Evolutionary conservation across 2,888 invertebrate species (phyloP), one percentile per base, ranked within the genome.

Genomic region (Apamea epomidion): DNA sequence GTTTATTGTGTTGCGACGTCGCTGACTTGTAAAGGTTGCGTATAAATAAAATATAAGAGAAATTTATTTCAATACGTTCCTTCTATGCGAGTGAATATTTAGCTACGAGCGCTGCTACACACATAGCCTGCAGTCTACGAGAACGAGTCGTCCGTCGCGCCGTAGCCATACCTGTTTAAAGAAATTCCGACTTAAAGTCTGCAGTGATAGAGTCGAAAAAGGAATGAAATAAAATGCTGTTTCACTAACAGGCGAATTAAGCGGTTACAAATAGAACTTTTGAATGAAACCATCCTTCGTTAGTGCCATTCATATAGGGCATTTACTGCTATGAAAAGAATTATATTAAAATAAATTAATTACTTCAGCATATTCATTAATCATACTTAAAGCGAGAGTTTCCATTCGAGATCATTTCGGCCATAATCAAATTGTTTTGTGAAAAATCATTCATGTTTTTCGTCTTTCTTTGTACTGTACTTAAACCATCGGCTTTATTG

Each of bases 61-160:
- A 21, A 74, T 71, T 78, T 79, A 74, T 86, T 82, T 79, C 37
- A 75, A 75, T 54, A 74, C 72, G 25, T 83, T 85, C 51, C 74
- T 81, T 82, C 72, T 68, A 79, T 74, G 70, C 82, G 69, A 89
- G 87, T 86, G 84, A 84, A 75, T 87, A 85, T 84, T 87, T 85
- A 70, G 78, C 80, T 91, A 88, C 87, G 89, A 89, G 86, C 72
- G 71, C 85, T 88, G 91, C 90, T 92, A 92, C 92, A 92, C 92
- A 93, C 93, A 93, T 91, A 92, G 86, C 89, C 91, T 91, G 88
- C 83, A 87, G 80, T 81, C 87, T 90, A 90, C 89, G 84, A 89
- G 80, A 84, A 70, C 79, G 74, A 85, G 76, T 83, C 77, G 51
- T 74, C 62, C 42, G 86, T 88, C 91, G 86, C 87, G 85, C 88